A percentile compares a stretch with the other conserved stretches of the same genome.
Conservation (phyloP, 2,113 vertebrate species). For the Anolis carolinensis region DNA sequence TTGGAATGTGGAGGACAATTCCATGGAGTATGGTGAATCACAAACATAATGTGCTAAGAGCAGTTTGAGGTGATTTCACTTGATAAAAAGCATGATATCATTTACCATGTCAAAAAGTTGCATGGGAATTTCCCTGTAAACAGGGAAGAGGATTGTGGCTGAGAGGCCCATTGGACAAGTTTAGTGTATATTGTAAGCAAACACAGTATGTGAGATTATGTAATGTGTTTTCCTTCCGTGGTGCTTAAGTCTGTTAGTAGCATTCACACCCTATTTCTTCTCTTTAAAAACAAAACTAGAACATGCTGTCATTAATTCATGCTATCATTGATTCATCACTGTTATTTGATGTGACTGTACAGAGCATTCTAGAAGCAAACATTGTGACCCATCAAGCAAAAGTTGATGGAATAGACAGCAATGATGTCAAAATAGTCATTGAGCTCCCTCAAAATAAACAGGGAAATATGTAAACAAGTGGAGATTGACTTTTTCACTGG, state of each 20-base stretch:
- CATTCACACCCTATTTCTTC: not conserved
- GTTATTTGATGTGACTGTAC: not conserved
- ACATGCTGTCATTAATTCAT: not conserved
- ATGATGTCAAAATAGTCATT: not conserved
- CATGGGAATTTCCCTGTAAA: too few species aligned
- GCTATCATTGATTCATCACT: not conserved
- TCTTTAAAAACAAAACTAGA: not conserved
- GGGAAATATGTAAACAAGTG: not conserved
- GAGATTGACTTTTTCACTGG: not conserved
- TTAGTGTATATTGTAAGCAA: too few species aligned
- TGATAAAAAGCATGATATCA: too few species aligned
- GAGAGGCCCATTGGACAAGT: too few species aligned
- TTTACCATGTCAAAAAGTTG: too few species aligned
- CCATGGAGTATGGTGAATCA: too few species aligned
- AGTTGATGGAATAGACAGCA: not conserved
- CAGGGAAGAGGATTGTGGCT: too few species aligned
- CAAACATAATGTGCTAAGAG: too few species aligned
- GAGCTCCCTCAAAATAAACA: not conserved
- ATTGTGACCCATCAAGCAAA: not conserved
- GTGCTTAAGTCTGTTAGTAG: not conserved
- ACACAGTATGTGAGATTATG: not conserved
- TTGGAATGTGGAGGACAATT: too few species aligned
- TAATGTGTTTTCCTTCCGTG: not conserved
- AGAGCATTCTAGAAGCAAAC: not conserved
- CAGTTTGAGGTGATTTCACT: too few species aligned